These are phyloP conservation scores for Physella acuta DNA, from an alignment of 1,140 invertebrate genomes.

Conservation along the genomic window DNA sequence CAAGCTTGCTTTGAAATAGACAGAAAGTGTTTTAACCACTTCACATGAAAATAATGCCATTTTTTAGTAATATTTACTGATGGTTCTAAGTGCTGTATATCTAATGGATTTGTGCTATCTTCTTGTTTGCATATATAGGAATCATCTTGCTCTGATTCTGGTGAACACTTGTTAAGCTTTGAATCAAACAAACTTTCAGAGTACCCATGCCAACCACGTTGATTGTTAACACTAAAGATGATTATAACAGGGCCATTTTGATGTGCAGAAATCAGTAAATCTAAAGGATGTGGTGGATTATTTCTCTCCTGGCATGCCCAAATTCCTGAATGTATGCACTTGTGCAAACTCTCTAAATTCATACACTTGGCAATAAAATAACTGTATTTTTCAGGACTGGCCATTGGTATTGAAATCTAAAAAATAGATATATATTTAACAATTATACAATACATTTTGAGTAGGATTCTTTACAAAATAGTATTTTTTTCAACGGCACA, in stretches of 20 bases:
- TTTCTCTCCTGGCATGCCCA: slow-evolving; percentile 45
- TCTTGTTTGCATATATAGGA: neutral
- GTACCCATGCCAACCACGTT: slow-evolving; percentile 52
- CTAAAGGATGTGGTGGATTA: slow-evolving; percentile 36
- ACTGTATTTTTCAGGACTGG: too few relatives aligned
- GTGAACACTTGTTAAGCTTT: neutral
- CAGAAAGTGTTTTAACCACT: slow-evolving; percentile 39
- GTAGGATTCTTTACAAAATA: too few relatives aligned
- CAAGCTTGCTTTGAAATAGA: slow-evolving; percentile 42
- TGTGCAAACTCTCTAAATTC: slow-evolving; percentile 36
- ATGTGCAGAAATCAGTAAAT: slow-evolving; percentile 34
- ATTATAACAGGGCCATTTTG: slow-evolving; percentile 36
- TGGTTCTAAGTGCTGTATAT: neutral
- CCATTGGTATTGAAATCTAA: too few relatives aligned
- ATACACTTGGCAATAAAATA: slow-evolving; percentile 48
- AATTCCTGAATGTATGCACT: slow-evolving; percentile 28
- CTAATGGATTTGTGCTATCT: neutral
- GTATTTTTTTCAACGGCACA: too few relatives aligned
- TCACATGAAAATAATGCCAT: slow-evolving; percentile 42
- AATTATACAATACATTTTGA: too few relatives aligned
- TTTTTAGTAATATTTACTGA: neutral
- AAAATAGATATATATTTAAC: too few relatives aligned
- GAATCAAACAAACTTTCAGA: slow-evolving; percentile 30
- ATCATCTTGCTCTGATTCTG: neutral
- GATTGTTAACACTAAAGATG: slow-evolving; percentile 50